Base-by-base conservation (phyloP, 2,888 invertebrate genomes). In the Bellardia pandia region DNA sequence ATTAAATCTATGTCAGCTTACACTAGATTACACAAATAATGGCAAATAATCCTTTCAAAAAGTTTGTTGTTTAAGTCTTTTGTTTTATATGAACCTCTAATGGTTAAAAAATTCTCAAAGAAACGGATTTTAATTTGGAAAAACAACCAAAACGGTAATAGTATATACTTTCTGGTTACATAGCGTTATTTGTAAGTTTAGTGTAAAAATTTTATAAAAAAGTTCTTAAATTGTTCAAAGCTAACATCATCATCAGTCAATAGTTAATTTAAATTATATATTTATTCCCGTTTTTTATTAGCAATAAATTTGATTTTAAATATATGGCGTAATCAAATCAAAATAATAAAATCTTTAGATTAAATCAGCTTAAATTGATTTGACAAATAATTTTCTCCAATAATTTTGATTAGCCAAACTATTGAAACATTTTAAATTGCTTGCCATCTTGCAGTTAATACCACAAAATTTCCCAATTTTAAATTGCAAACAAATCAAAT, bases 401-500 rank as follows among this genome's bases (percentile, higher is more conserved):
- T 51, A 51, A 51, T 51, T 51, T 51, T 3, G n/a, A 14, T 56
- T 5, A 72, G 40, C n/a, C 3, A 60, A 45, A 30, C 30, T 45
- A 23, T n/a, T 45, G 53, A 40, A 40, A 23, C 13, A 23, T 40
- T 42, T 53, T 42, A 13, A 5, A 45, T 33, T 68, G 56, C 58
- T 14, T 42, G 56, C 30, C 13, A 40, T 60, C 8, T 68, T 42
- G 16, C 7, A 45, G 56, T 79, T 51, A 48, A 68, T 14, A 66
- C 23, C 23, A 23, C 23, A 23, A 23, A 75, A 48, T 75, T 60
- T 51, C 16, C 42, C 9, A 60, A 58, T 82, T 69, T 69, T 68
- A 45, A 68, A 75, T 75, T 66, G 68, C 64, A 33, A 51, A n/a
- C n/a, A 58, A 82, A 75, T 82, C 45, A 68, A 60, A 76, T 76